Conservation (phyloP, 2,797 vertebrate genomes). For the Nasua narica region DNA sequence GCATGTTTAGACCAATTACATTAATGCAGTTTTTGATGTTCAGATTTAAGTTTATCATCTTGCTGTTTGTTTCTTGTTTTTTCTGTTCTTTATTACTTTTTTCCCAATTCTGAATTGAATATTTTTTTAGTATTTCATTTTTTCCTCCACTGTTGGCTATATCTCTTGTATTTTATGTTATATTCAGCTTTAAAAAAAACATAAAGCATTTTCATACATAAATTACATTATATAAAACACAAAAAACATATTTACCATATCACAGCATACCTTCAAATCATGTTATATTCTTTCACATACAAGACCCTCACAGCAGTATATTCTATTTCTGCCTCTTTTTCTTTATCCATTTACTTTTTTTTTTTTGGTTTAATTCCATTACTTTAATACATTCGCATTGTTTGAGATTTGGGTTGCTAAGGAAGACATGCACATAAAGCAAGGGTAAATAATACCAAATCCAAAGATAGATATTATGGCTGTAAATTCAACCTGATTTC, state of each 20-base stretch:
- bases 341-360: neutral
- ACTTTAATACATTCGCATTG: slow-evolving; percentile 58
- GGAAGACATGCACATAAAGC: slow-evolving; percentile 42
- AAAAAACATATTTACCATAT: neutral
- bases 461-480: slow-evolving; percentile 69
- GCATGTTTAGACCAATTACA: neutral
- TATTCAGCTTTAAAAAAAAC: neutral
- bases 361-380: slow-evolving; percentile 74
- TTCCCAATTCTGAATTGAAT: neutral
- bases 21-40: neutral
- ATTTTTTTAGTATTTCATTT: neutral
- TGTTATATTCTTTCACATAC: neutral
- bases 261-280: neutral
- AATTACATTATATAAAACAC: neutral
- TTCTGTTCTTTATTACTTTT: neutral
- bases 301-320: neutral
- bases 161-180: neutral
- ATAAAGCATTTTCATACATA: neutral
- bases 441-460: slow-evolving; percentile 49
- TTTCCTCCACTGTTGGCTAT: neutral
- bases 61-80: neutral
- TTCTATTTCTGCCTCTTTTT: neutral
- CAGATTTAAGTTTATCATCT: neutral
- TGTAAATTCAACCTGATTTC: slow-evolving; percentile 68
- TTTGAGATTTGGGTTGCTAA: slow-evolving; percentile 48